A percentile compares a stretch with the other conserved stretches of the same genome.
Conservation (phyloP, 1,140 invertebrate genomes). For the Heliconius hewitsoni region DNA sequence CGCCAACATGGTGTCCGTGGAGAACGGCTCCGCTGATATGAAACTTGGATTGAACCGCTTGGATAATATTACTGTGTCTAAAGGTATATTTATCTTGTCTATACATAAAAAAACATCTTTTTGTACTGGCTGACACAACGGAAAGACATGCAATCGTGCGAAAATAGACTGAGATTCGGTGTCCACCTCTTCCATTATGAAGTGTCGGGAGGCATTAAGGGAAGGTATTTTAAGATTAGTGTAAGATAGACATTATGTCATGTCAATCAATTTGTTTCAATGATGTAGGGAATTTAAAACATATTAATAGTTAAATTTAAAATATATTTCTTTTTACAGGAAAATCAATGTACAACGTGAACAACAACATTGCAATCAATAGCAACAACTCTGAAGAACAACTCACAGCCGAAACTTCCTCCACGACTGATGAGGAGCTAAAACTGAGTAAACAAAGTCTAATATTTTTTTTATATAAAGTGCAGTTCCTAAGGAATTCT, state of each 20-base stretch:
- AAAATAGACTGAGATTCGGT: no score
- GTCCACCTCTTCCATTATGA: no score
- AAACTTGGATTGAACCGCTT: slow-evolving; percentile 60
- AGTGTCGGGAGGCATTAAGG: no score
- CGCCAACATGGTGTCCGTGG: slow-evolving; percentile 57
- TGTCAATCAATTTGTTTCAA: no score
- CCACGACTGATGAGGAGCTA: slow-evolving; percentile 67
- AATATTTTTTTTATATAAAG: not conserved
- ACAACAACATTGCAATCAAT: slow-evolving; percentile 77
- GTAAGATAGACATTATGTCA: no score
- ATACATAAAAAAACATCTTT: not conserved
- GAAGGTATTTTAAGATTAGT: no score
- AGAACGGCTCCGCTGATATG: slow-evolving; percentile 44
- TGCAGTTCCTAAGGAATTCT: not conserved
- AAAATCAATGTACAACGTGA: slow-evolving; percentile 79
- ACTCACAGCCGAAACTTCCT: slow-evolving; percentile 77
- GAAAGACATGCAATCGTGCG: no score
- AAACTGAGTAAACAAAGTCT: slow-evolving; percentile 68
- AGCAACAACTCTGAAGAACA: slow-evolving; percentile 84
- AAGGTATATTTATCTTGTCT: slow-evolving; percentile 47
- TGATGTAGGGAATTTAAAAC: not conserved
- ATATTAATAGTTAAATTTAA: not conserved
- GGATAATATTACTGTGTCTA: slow-evolving; percentile 58
- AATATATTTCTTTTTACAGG: slow-evolving; percentile 48
- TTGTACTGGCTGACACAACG: no score